Evolutionary conservation across 1,140 invertebrate species (phyloP).

Genomic region (Trichonephila clavata): DNA sequence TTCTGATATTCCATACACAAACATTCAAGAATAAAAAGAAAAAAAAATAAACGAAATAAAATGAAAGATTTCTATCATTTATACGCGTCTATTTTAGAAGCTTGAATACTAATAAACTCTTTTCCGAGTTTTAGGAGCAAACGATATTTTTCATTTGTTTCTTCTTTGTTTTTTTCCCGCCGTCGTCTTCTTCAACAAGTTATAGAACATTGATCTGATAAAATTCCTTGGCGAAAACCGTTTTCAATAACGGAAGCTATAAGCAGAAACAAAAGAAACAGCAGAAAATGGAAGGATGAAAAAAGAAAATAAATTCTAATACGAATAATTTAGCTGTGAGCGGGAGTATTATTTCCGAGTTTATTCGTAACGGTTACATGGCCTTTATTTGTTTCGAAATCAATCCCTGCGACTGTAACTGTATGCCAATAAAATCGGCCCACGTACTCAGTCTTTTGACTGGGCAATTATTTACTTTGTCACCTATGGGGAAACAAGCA

Average conservation of each 20-base stretch:
- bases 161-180: not conserved
- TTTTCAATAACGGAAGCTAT: slow-evolving; percentile 51
- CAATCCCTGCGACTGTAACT: slow-evolving; percentile 64
- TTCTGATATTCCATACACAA: not conserved
- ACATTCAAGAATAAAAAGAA: not conserved
- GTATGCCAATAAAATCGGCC: slow-evolving; percentile 70
- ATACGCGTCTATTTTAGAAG: slow-evolving; percentile 8
- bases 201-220: slow-evolving; percentile 62
- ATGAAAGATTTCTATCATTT: not conserved
- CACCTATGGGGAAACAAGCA: slow-evolving; percentile 32
- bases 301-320: slow-evolving; percentile 67
- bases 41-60: not conserved
- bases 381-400: slow-evolving; percentile 72
- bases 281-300: not conserved
- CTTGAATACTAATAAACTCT: not conserved
- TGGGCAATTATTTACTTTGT: slow-evolving; percentile 72
- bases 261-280: slow-evolving; percentile 1
- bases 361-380: slow-evolving; percentile 72
- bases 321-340: slow-evolving; percentile 72
- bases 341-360: slow-evolving; percentile 69
- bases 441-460: slow-evolving; percentile 44
- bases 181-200: slow-evolving; percentile 63
- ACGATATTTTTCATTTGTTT: slow-evolving; percentile 40
- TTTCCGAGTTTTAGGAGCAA: not conserved
- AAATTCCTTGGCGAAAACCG: slow-evolving; percentile 33